Evolutionary conservation across 2,797 vertebrate genomes (phyloP).

Genomic region (Gastrophryne carolinensis): DNA sequence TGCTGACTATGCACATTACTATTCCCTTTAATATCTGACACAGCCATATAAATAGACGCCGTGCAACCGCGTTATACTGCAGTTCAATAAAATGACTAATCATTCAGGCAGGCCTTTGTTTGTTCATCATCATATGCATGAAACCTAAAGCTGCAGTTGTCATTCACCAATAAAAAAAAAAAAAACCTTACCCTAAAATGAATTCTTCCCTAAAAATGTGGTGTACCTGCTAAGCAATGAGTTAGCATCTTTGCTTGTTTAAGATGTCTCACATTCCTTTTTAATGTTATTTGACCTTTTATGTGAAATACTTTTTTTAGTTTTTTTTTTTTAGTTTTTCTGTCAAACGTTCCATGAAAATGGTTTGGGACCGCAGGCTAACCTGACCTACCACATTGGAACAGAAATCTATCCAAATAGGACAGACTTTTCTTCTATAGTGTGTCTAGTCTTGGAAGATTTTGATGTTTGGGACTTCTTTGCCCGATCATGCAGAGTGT

Average conservation of each 20-base stretch:
- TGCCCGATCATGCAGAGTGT: too few species aligned
- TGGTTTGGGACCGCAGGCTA: too few species aligned
- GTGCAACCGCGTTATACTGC: slow-evolving; percentile 1
- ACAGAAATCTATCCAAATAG: too few species aligned
- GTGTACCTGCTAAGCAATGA: not conserved
- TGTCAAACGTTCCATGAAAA: too few species aligned
- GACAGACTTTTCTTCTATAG: too few species aligned
- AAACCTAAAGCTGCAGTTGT: slow-evolving; percentile 10
- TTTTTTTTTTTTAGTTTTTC: not conserved
- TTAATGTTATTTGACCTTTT: too few species aligned
- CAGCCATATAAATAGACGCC: slow-evolving; percentile 2
- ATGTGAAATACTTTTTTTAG: too few species aligned
- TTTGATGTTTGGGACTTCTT: too few species aligned
- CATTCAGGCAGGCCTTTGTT: not conserved
- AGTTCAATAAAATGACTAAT: slow-evolving; percentile 29
- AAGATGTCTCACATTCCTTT: too few species aligned
- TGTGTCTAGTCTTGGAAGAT: too few species aligned
- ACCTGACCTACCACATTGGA: too few species aligned
- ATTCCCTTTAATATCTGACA: not conserved
- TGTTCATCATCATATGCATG: not conserved
- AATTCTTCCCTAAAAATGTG: not conserved
- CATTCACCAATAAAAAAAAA: not conserved
- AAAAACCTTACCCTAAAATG: not conserved
- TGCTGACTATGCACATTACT: slow-evolving; percentile 12
- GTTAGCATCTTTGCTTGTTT: too few species aligned